A percentile compares a stretch with the other conserved stretches of the same genome.
Conservation (phyloP, 2,888 invertebrate genomes). For the Eilema caniola region DNA sequence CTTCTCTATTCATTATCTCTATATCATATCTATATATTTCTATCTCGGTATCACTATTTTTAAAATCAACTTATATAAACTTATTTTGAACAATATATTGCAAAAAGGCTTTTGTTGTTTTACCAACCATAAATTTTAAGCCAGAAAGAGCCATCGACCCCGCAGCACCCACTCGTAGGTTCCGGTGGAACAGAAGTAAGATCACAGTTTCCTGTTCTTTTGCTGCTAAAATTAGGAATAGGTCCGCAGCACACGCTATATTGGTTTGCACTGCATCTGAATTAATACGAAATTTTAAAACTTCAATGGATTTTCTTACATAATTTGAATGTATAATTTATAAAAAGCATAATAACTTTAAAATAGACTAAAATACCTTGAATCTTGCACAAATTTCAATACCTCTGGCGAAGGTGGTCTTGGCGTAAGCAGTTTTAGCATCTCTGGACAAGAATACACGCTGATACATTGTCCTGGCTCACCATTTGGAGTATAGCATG, state of each 20-base stretch:
- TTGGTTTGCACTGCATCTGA: constrained; percentile 56
- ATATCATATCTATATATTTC: too few relatives aligned
- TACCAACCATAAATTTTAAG: constrained; percentile 67
- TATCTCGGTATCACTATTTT: too few relatives aligned
- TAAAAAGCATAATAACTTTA: background rate
- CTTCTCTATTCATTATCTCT: too few relatives aligned
- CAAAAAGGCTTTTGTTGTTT: background rate
- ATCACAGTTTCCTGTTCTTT: constrained; percentile 31
- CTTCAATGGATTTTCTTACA: background rate
- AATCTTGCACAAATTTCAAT: constrained; percentile 57
- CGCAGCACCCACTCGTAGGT: constrained; percentile 67
- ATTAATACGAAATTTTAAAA: constrained; percentile 7
- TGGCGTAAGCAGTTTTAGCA: constrained; percentile 53
- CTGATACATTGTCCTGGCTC: constrained; percentile 59
- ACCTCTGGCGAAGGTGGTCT: constrained; percentile 48
- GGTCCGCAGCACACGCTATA: constrained; percentile 68
- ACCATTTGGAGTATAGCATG: constrained; percentile 63
- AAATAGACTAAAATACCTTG: constrained; percentile 54
- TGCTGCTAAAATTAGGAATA: constrained; percentile 4
- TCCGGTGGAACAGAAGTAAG: constrained; percentile 60
- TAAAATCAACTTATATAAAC: too few relatives aligned
- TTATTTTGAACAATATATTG: too few relatives aligned
- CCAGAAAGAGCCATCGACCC: constrained; percentile 56
- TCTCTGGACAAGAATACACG: constrained; percentile 57
- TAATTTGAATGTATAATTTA: background rate